phyloP scores from a whole-genome alignment of 2,797 vertebrate species.

The Pangasius djambal region DNA sequence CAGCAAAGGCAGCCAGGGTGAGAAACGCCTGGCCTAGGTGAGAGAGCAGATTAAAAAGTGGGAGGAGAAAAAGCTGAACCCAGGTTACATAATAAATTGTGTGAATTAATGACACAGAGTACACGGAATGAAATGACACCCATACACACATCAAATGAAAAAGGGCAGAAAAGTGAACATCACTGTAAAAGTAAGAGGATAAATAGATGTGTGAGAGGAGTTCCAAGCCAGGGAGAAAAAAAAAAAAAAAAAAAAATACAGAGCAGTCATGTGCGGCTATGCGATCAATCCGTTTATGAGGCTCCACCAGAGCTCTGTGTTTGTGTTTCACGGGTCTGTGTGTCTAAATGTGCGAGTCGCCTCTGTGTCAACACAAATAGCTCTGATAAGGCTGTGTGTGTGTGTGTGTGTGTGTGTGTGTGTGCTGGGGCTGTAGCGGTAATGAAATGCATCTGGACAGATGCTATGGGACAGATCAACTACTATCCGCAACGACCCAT shows the following conservation, averaged over 20 bases:
- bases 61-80: conserved; percentile 43
- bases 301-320: conserved; percentile 2
- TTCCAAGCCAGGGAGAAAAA: neutral
- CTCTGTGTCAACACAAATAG: neutral
- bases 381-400: neutral
- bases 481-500: conserved; percentile 64
- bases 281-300: neutral
- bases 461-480: conserved; percentile 44
- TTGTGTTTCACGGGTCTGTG: neutral
- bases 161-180: conserved; percentile 51
- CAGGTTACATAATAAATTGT: conserved; percentile 66
- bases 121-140: conserved; percentile 62
- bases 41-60: conserved; percentile 9
- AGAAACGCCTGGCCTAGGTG: conserved; percentile 58
- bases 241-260: neutral
- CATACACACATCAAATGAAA: conserved; percentile 24
- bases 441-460: conserved; percentile 38
- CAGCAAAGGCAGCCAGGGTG: conserved; percentile 49
- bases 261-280: conserved; percentile 7
- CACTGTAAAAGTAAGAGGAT: neutral
- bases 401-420: neutral
- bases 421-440: conserved; percentile 26
- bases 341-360: neutral
- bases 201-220: too few species aligned
- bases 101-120: conserved; percentile 65